phyloP scores from a whole-genome alignment of 2,797 vertebrate genomes.

The Falco berigora region DNA sequence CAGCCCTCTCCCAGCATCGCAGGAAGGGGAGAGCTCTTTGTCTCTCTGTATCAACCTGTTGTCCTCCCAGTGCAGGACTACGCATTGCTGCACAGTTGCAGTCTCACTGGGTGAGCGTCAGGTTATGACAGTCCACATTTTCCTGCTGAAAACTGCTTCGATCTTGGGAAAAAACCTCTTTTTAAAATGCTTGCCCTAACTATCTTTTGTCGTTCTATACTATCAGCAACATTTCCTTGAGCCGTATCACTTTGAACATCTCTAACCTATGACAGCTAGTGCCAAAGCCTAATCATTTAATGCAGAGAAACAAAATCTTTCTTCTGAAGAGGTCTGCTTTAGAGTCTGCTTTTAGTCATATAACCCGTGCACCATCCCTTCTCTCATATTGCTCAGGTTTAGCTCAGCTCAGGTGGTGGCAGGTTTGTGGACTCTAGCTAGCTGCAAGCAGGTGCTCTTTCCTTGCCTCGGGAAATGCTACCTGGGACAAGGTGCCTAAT shows the following conservation, averaged over 20 bases:
- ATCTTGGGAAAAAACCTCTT: not conserved
- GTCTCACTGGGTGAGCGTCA: not conserved
- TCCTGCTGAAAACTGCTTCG: not conserved
- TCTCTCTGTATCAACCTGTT: not conserved
- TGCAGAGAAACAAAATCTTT: not conserved
- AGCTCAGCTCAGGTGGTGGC: not conserved
- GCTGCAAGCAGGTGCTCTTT: not conserved
- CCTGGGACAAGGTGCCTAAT: not conserved
- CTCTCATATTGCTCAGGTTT: not conserved
- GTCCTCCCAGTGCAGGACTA: not conserved
- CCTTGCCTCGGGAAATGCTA: not conserved
- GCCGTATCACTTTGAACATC: not conserved
- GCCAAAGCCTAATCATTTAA: not conserved
- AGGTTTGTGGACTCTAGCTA: not conserved
- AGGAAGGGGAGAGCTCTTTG: not conserved
- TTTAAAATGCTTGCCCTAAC: not conserved
- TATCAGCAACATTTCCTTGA: not conserved
- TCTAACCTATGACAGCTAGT: not conserved
- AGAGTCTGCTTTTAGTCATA: not conserved
- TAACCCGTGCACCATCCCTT: not conserved
- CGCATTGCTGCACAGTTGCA: fast-evolving
- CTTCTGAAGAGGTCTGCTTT: not conserved
- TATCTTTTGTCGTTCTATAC: not conserved
- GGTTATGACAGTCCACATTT: not conserved
- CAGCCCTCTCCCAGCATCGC: not conserved